Evolutionary conservation across 2,797 vertebrate species (phyloP), one percentile per base, ranked within the genome.

Genomic region (Antrozous pallidus): DNA sequence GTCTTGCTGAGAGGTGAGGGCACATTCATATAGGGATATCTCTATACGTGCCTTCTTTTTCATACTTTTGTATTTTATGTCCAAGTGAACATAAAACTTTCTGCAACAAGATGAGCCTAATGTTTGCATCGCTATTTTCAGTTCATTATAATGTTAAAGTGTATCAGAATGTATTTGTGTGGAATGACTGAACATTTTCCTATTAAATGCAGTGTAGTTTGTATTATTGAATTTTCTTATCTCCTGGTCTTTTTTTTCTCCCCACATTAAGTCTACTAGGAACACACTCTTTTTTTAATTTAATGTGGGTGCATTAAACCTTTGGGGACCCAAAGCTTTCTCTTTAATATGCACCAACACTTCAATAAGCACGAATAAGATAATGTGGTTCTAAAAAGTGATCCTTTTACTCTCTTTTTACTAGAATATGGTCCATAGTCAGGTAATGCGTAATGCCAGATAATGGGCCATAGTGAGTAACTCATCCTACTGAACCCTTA

Each of bases 281-380:
- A 70, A 78, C 47, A 91, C 14, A 80, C 24, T 89, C 42, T 96
- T 95, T 49, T 93, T 79, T 94, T 49, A 17, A 95, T 93, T 95
- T 92, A 90, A 84, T 85, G 92, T 71, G 69, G 83, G 87, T 82
- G 10, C 84, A 95, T 93, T 95, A 91, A 97, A 91, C n/a, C 87
- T 94, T 91, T 91, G 42, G 87, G 83, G 63, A 88, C 74, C 28
- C 33, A 84, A 89, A 90, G 65, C 54, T 94, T 14, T 94, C 12
- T 91, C 42, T 88, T 95, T 56, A 95, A 61, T 88, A 79, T 88
- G 33, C 63, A 95, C 8, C 56, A 88, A 82, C 31, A 90, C 80
- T 94, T 96, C 84, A 96, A 91, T 93, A 90, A 90, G 87, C 63
- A 78, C 95, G 38, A 94, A 87, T 77, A 94, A 93, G 71, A 93